These are phyloP conservation scores for Argyrosomus japonicus DNA, from an alignment of 2,113 vertebrate genomes.

Conservation along the genomic window DNA sequence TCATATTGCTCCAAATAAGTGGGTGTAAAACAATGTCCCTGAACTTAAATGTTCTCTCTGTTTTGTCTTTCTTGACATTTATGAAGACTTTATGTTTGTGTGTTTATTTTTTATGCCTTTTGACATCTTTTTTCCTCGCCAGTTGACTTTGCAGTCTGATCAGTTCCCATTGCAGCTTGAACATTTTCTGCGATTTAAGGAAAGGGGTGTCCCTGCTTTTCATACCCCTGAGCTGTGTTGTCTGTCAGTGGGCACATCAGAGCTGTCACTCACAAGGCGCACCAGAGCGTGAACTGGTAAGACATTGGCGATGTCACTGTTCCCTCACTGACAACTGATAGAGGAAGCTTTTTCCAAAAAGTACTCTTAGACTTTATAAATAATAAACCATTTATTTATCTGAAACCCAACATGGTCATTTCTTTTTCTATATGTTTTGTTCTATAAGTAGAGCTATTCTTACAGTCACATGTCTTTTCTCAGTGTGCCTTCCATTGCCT, in stretches of 20 bases:
- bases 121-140: not conserved
- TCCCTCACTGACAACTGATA: constrained; percentile 45
- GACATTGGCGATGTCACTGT: constrained; percentile 53
- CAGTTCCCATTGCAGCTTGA: constrained; percentile 26
- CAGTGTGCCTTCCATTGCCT: not conserved
- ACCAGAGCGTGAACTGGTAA: constrained; percentile 62
- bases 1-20: not conserved
- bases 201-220: constrained; percentile 55
- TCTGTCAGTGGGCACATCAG: constrained; percentile 63
- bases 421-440: not conserved
- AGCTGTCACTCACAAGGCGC: constrained; percentile 67
- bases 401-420: constrained; percentile 8
- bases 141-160: constrained; percentile 45
- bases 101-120: constrained; percentile 9
- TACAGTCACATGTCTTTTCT: not conserved
- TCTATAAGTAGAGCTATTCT: not conserved
- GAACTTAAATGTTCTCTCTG: not conserved
- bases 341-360: constrained; percentile 24
- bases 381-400: not conserved
- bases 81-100: not conserved
- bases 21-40: not conserved
- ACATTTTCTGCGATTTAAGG: constrained; percentile 38
- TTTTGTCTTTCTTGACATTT: not conserved
- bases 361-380: not conserved
- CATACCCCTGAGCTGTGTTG: constrained; percentile 52